These are phyloP conservation scores for Seira ritae DNA, from an alignment of 2,888 invertebrate genomes.

Conservation along the genomic window DNA sequence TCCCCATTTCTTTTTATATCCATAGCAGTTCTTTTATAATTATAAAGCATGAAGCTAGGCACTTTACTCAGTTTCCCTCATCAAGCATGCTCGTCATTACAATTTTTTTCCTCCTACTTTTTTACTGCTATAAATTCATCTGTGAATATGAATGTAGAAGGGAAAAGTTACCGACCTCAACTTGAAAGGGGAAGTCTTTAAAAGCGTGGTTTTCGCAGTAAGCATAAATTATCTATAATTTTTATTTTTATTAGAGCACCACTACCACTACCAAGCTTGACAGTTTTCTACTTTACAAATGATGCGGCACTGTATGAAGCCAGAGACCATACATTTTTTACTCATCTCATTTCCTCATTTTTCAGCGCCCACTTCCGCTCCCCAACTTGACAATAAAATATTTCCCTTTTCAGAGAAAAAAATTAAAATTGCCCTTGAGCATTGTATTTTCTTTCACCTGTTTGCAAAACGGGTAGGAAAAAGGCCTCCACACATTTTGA, in stretches of 20 bases:
- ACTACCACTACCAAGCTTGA: no score
- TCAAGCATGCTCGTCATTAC: conserved; percentile 62
- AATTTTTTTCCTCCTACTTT: conserved; percentile 7
- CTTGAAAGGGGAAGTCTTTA: no score
- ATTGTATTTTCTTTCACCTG: conserved; percentile 40
- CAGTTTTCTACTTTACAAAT: no score
- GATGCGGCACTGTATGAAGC: no score
- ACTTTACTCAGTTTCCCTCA: conserved; percentile 30
- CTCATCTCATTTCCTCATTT: conserved; percentile 8
- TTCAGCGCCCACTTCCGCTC: not conserved
- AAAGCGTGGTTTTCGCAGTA: no score
- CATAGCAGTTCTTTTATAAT: no score
- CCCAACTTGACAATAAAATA: conserved; percentile 51
- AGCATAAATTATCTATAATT: no score
- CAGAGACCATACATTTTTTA: not conserved
- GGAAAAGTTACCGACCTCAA: no score
- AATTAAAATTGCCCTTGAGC: conserved; percentile 61
- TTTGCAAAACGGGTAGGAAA: not conserved
- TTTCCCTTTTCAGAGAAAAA: conserved; percentile 25
- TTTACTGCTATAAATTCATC: not conserved
- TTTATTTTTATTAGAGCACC: no score
- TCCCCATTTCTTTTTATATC: not conserved
- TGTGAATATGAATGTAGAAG: no score
- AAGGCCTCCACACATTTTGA: no score
- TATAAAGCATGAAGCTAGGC: no score